Conservation (phyloP, 2,888 invertebrate genomes). For the Acholoe squamosa region DNA sequence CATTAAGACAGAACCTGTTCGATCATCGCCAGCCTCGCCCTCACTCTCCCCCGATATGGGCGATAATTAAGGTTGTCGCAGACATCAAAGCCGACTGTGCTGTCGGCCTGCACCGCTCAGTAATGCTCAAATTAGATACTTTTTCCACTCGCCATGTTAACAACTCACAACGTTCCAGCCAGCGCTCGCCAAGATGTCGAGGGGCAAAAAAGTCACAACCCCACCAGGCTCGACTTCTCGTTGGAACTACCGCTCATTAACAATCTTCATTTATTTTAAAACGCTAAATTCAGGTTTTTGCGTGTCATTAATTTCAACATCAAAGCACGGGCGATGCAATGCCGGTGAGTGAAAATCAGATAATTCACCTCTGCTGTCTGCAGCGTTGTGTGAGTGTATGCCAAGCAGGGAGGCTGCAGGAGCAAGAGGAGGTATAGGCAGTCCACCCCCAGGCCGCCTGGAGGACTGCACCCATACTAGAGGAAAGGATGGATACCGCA, state of each 20-base stretch:
- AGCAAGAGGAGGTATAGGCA: conserved; percentile 19
- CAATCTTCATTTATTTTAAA: conserved; percentile 61
- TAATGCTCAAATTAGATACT: conserved; percentile 58
- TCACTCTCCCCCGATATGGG: conserved; percentile 55
- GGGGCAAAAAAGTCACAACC: background rate
- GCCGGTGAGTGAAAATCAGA: conserved; percentile 46
- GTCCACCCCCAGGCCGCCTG: background rate
- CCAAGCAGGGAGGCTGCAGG: background rate
- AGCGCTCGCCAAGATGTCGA: conserved; percentile 43
- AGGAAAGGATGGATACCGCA: background rate
- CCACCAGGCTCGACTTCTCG: conserved; percentile 37
- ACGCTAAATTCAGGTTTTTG: conserved; percentile 59
- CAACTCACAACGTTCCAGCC: conserved; percentile 49
- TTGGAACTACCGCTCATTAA: conserved; percentile 51
- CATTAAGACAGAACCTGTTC: conserved; percentile 51
- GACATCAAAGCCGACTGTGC: conserved; percentile 49
- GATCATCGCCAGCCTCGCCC: conserved; percentile 36
- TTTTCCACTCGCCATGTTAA: conserved; percentile 47
- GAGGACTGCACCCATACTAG: background rate
- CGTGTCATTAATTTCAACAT: conserved; percentile 61
- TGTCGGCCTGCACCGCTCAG: background rate
- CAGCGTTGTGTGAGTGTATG: conserved; percentile 34
- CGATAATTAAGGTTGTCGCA: conserved; percentile 54
- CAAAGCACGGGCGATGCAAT: conserved; percentile 50
- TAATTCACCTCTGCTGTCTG: conserved; percentile 38